phyloP scores from a whole-genome alignment of 2,888 invertebrate species.

The Vesta saturnalis region DNA sequence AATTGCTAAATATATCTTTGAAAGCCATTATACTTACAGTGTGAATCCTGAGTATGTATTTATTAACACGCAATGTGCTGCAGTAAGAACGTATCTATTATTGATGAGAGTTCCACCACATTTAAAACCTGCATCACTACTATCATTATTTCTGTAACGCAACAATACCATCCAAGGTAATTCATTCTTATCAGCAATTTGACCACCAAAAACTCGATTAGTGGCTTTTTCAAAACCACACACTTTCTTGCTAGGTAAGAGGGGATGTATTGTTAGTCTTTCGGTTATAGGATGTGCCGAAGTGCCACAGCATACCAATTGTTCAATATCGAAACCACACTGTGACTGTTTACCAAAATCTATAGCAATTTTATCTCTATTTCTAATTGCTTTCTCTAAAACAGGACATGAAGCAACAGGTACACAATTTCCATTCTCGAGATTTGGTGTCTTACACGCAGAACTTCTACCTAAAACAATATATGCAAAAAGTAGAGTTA shows the following conservation, averaged over 20 bases:
- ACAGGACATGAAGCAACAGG: slow-evolving; percentile 60
- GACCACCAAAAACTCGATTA: slow-evolving; percentile 44
- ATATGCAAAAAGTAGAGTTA: not conserved
- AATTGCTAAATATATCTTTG: not conserved
- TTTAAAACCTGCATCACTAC: slow-evolving; percentile 26
- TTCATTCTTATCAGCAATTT: slow-evolving; percentile 56
- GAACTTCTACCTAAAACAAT: slow-evolving; percentile 16
- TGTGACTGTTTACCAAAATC: slow-evolving; percentile 61
- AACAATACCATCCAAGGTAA: slow-evolving; percentile 62
- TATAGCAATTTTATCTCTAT: slow-evolving; percentile 14
- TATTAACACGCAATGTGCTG: slow-evolving; percentile 58
- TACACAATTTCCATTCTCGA: slow-evolving; percentile 58
- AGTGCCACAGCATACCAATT: slow-evolving; percentile 64
- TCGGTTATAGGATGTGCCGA: not conserved
- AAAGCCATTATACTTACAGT: slow-evolving; percentile 12
- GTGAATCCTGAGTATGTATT: slow-evolving; percentile 3
- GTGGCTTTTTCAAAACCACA: slow-evolving; percentile 21
- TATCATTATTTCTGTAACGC: slow-evolving; percentile 54
- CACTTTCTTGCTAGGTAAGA: slow-evolving; percentile 13
- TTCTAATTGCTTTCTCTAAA: slow-evolving; percentile 56
- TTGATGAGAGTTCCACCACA: slow-evolving; percentile 63
- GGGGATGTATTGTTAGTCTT: not conserved
- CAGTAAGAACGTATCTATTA: slow-evolving; percentile 61
- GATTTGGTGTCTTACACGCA: slow-evolving; percentile 56
- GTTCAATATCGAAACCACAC: slow-evolving; percentile 63